phyloP scores from a whole-genome alignment of 2,888 invertebrate genomes.

The Scaptomyza polygonia region DNA sequence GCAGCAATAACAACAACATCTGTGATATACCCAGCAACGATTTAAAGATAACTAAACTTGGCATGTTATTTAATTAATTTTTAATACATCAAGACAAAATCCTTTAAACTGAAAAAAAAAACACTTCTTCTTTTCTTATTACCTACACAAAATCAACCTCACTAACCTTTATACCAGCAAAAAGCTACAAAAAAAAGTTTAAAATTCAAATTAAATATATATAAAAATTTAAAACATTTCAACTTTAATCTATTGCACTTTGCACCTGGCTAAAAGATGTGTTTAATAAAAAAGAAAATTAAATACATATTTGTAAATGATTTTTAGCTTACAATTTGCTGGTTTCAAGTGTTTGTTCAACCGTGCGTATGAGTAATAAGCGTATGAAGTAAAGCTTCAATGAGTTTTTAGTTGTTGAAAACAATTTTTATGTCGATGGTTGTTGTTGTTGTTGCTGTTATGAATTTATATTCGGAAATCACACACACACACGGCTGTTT shows the following conservation, averaged over 20 bases:
- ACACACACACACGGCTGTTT: conserved; percentile 53
- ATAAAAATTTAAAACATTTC: neutral
- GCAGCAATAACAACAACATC: conserved; percentile 1
- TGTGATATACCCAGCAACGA: conserved; percentile 9
- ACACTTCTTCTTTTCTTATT: neutral
- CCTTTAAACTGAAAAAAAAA: no score
- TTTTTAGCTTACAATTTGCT: conserved; percentile 12
- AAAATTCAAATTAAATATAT: neutral
- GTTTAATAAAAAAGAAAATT: no score
- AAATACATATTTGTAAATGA: neutral
- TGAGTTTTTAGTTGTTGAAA: conserved; percentile 62
- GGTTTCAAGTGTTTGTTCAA: conserved; percentile 46
- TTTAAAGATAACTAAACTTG: neutral
- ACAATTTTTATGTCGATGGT: conserved; percentile 42
- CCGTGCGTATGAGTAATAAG: conserved; percentile 63
- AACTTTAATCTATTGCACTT: neutral
- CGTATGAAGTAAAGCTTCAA: conserved; percentile 47
- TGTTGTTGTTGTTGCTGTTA: conserved; percentile 22
- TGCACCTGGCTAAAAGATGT: no score
- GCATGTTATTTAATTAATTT: conserved; percentile 1
- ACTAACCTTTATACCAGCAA: neutral
- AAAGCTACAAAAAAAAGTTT: neutral
- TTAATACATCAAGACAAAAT: no score
- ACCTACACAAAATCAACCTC: neutral
- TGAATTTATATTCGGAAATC: conserved; percentile 54